Percentiles rank a stretch among this genome's conserved stretches.
Evolutionary conservation across 2,113 vertebrate species (phyloP).

Genomic region (Tympanuchus pallidicinctus): DNA sequence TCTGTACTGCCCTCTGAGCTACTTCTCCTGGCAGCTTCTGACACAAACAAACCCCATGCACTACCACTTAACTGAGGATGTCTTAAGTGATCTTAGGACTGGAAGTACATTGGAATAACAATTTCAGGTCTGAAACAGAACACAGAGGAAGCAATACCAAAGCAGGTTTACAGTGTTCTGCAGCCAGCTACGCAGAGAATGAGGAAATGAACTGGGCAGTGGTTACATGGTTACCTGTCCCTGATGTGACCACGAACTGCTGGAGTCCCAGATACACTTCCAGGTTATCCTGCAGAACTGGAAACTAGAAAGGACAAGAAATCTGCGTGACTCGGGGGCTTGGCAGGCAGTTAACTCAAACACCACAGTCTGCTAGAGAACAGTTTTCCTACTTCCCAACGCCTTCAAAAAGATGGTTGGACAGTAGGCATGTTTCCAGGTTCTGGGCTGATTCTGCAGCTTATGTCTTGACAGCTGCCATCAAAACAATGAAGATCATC

Average conservation of each 20-base stretch:
- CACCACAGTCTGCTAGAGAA: background rate
- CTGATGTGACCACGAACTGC: slow-evolving; percentile 91
- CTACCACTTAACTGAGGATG: background rate
- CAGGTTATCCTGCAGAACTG: slow-evolving; percentile 95
- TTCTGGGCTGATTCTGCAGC: background rate
- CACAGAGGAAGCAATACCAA: rapidly evolving
- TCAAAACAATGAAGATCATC: background rate
- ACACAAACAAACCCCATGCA: rapidly evolving
- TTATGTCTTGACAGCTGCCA: background rate
- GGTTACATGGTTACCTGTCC: slow-evolving; percentile 84
- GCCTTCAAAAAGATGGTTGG: background rate
- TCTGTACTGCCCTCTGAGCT: background rate
- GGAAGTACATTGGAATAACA: background rate
- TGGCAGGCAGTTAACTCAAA: background rate
- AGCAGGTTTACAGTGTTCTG: background rate
- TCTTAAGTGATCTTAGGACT: background rate
- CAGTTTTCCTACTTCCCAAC: background rate
- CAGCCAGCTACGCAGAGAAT: background rate
- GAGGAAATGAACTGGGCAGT: background rate
- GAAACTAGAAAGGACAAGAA: slow-evolving; percentile 84
- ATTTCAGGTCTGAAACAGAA: background rate
- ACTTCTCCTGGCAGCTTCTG: background rate
- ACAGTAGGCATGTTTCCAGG: background rate
- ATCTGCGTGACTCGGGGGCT: background rate
- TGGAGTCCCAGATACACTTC: slow-evolving; percentile 96